Percentiles rank a stretch among this genome's conserved stretches.
Evolutionary conservation across 1,140 invertebrate genomes (phyloP).

Genomic region (Babylonia areolata): DNA sequence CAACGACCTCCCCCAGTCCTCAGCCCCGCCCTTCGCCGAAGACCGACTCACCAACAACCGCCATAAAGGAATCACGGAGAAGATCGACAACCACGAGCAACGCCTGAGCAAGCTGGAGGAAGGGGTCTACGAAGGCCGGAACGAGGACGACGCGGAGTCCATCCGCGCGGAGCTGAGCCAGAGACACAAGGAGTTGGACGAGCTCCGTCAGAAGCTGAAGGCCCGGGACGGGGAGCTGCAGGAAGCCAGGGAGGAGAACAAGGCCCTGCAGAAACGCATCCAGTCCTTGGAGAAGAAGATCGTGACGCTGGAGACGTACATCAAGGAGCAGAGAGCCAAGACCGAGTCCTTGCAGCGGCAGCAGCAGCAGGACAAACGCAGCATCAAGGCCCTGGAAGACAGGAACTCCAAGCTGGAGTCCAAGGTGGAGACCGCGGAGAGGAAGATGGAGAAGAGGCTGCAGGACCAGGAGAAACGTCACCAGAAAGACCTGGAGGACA

Average conservation of each 20-base stretch:
- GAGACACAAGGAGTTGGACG: background rate
- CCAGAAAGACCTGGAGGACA: background rate
- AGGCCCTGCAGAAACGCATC: background rate
- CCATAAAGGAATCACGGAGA: background rate
- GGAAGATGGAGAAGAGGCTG: background rate
- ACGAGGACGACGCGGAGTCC: background rate
- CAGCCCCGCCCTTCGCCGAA: background rate
- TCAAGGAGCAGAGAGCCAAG: background rate
- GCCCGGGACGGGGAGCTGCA: background rate
- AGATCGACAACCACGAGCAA: background rate
- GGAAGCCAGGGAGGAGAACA: background rate
- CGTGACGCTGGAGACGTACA: background rate
- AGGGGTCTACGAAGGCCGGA: background rate
- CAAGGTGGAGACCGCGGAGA: background rate
- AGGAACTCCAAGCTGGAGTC: background rate
- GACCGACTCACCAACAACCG: background rate
- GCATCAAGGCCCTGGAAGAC: background rate
- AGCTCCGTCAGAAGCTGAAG: background rate
- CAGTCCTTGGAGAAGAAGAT: background rate
- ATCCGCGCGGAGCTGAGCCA: background rate
- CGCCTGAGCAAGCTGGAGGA: background rate
- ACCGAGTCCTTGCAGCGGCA: background rate
- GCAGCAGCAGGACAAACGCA: slow-evolving; percentile 2
- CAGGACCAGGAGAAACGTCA: background rate
- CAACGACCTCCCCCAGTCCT: background rate